Evolutionary conservation across 1,140 invertebrate genomes (phyloP), one percentile per base, ranked within the genome.

Genomic region (Bursaphelenchus mucronatus): DNA sequence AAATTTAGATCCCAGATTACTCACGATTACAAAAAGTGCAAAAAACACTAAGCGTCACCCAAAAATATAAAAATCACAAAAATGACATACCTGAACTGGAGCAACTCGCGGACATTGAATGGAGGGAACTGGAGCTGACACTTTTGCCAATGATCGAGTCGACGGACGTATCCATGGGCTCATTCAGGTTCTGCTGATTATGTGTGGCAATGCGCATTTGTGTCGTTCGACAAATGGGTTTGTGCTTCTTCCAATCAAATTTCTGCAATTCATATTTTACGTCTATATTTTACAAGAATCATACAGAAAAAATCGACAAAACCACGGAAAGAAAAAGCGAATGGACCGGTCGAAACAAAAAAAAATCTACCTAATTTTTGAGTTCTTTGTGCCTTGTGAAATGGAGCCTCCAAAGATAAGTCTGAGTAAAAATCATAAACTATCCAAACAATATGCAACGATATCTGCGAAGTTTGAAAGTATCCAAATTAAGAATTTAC

Each of bases 161-260:
- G 30, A 30, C 30, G 30, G 30, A 30, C 30, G 30, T 30, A 5
- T 30, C 30, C 30, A 30, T 30, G 30, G 30, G 30, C 30, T 30
- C 30, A 5, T 30, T 30, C 30, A 30, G 30, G 30, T 30, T 30
- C 30, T 30, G 30, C 30, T 30, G 30, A 30, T 30, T 30, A 5
- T 30, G 30, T 1, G 30, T 30, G 30, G 30, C 47, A 21, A 30
- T 64, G 64, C 61, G 63, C 63, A 67, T 67, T 67, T 64, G 41
- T 10, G 17, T 21, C 11, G 63, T 67, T 8, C 39, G 64, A 39
- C 64, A 66, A n/a, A 66, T 62, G 11, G 44, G 65, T 68, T 66
- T 66, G 64, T 66, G 64, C 39, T 64, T 40, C 44, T 66, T 66
- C 13, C 19, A 56, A 64, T 66, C 64, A n/a, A 66, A 66, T 7